Evolutionary conservation across 2,797 vertebrate species (phyloP), one percentile per base, ranked within the genome.

Genomic region (Coccyzus lansbergi): DNA sequence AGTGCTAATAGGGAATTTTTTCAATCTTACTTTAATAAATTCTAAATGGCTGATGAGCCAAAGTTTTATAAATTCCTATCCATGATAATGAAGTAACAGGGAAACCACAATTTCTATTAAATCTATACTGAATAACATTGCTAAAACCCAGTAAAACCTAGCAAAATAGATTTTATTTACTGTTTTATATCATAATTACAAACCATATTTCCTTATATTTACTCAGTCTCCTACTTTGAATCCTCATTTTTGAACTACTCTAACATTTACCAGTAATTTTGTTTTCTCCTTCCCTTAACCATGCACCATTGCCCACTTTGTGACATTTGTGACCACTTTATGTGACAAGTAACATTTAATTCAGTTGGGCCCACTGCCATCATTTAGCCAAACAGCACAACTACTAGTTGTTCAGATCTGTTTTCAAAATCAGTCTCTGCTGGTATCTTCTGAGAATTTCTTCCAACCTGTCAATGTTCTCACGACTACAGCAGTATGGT

Each of bases 81-180:
- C 20, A 20, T 22, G 46, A 48, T 12, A 21, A 21, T 24, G 29
- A 53, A 17, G 2, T 64, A 38, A 83, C 7, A 71, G 24, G 14
- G 25, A 71, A 78, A n/a, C 4, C 6, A 16, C 12, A 3, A 20
- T 86, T 86, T 62, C 22, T 62, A 20, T 71, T 33, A 51, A 49
- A 78, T 33, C 33, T 24, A 17, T 22, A 65, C 31, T 29, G 8
- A 90, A 34, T 2, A 38, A 19, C 19, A 44, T 18, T 44, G 26
- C 10, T 28, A 38, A 64, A 67, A 74, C 51, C 2, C 0, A 28
- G 1, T 5, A 1, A 71, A 5, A 4, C 48, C 24, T 5, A 62
- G 19, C 4, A 52, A 18, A 44, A 3, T 20, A 42, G 13, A 22
- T 69, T 78, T 52, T 31, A 46, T 62, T 81, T 20, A 19, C 3